phyloP scores from a whole-genome alignment of 2,797 vertebrate species.

The Gymnothorax javanicus region DNA sequence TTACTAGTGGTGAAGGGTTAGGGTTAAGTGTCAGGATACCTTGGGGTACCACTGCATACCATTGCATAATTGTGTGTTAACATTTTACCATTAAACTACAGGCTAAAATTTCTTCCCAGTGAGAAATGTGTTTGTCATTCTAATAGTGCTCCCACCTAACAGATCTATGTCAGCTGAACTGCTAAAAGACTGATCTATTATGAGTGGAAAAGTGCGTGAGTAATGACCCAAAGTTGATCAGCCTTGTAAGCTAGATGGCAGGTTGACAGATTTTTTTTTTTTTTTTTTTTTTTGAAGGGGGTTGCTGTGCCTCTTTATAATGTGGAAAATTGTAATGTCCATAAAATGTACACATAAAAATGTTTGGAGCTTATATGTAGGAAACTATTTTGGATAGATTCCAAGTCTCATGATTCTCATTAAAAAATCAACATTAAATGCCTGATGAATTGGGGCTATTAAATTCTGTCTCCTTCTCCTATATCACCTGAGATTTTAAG shows the following conservation, averaged over 20 bases:
- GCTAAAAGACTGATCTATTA: no score
- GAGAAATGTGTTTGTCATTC: not conserved
- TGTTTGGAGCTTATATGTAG: not conserved
- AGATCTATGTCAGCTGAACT: no score
- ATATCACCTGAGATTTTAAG: not conserved
- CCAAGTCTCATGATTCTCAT: not conserved
- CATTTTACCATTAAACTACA: not conserved
- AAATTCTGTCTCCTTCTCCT: not conserved
- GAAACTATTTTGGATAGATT: not conserved
- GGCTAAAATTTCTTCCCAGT: not conserved
- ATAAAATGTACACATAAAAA: not conserved
- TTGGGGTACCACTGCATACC: not conserved
- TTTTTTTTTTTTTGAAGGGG: no score
- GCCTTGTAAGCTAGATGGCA: no score
- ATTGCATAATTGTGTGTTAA: not conserved
- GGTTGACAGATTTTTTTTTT: no score
- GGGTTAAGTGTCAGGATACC: not conserved
- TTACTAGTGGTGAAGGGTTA: not conserved
- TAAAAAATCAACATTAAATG: not conserved
- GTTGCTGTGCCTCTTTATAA: not conserved
- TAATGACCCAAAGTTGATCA: no score
- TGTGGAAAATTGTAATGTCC: not conserved
- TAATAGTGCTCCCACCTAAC: not conserved
- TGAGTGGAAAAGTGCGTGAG: no score
- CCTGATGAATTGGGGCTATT: not conserved